Conservation (phyloP, 2,888 invertebrate species). For the Beris chalybata region DNA sequence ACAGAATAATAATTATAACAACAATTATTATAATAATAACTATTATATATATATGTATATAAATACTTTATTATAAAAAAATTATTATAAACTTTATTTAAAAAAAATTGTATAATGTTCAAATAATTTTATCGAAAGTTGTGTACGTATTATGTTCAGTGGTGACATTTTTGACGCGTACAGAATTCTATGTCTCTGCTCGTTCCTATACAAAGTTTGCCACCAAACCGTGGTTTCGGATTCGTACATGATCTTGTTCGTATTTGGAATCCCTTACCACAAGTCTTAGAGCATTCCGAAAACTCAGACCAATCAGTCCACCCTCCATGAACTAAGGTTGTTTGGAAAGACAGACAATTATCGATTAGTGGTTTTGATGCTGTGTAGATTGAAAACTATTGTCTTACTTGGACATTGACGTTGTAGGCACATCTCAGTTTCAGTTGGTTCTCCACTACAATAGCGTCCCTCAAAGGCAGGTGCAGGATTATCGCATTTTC, state of each 20-base stretch:
- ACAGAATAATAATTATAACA: too few species aligned
- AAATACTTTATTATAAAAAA: too few species aligned
- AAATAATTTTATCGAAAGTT: too few species aligned
- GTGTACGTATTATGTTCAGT: too few species aligned
- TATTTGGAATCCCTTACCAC: conserved; percentile 47
- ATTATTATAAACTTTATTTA: too few species aligned
- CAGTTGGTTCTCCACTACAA: background rate
- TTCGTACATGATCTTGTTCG: conserved; percentile 47
- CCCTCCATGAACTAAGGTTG: background rate
- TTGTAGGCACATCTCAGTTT: background rate
- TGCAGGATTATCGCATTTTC: conserved; percentile 13
- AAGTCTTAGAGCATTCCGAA: conserved; percentile 49
- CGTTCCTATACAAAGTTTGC: conserved; percentile 48
- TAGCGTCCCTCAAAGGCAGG: background rate
- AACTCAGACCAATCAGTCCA: conserved; percentile 50
- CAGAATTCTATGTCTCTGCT: too few species aligned
- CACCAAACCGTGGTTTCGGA: conserved; percentile 51
- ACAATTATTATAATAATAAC: too few species aligned
- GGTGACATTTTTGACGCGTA: too few species aligned
- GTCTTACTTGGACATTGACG: background rate
- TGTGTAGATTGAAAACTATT: background rate
- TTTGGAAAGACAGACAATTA: background rate
- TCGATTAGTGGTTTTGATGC: background rate
- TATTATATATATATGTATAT: too few species aligned
- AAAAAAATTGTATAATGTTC: too few species aligned